Conservation (phyloP, 2,113 vertebrate genomes). For the Cyphomyrus discorhynchus region DNA sequence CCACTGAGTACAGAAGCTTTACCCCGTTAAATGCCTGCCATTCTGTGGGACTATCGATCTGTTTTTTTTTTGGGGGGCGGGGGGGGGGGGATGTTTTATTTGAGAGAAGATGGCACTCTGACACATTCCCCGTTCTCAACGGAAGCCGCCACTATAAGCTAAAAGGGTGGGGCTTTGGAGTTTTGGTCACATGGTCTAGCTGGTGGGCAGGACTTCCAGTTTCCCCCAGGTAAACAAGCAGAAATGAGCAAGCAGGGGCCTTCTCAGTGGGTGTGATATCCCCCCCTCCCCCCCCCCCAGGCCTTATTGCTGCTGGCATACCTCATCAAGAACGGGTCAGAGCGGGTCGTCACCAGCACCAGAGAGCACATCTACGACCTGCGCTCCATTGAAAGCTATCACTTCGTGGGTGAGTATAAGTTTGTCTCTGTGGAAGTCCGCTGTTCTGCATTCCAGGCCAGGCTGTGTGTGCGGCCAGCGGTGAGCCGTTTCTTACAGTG, state of each 20-base stretch:
- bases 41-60: not conserved
- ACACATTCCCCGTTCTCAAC: too few relatives aligned
- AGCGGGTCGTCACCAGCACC: conserved; percentile 95
- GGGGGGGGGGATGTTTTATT: not conserved
- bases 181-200: not conserved
- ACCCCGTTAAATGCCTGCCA: not conserved
- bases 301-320: conserved; percentile 89
- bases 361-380: conserved; percentile 99
- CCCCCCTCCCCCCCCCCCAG: conserved; percentile 56
- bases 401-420: conserved; percentile 88
- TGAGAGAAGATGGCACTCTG: not conserved
- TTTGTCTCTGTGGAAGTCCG: conserved; percentile 56
- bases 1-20: not conserved
- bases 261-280: not conserved
- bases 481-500: not conserved
- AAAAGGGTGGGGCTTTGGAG: not conserved
- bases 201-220: not conserved
- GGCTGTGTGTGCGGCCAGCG: not conserved
- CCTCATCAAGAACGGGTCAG: conserved; percentile 96
- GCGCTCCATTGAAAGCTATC: conserved; percentile 96
- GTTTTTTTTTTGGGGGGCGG: too few relatives aligned
- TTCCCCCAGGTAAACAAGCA: not conserved
- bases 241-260: not conserved
- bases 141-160: not conserved
- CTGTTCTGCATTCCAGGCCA: not conserved